Conservation (phyloP, 2,888 invertebrate species). For the Ochropleura plecta region DNA sequence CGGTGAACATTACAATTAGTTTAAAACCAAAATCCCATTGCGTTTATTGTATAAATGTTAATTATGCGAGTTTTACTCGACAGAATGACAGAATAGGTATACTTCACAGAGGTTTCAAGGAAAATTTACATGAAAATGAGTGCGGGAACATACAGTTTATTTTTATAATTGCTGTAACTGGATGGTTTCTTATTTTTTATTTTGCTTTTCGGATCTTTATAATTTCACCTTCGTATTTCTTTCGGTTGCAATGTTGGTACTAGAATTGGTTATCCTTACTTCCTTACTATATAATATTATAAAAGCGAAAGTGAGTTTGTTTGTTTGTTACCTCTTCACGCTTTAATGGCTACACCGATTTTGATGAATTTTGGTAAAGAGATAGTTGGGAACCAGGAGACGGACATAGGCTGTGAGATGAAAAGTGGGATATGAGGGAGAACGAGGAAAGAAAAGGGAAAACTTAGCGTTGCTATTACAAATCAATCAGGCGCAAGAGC, state of each 20-base stretch:
- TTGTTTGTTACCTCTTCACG: too few relatives aligned
- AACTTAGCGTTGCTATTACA: too few relatives aligned
- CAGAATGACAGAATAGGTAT: slow-evolving; percentile 41
- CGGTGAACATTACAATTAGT: slow-evolving; percentile 71
- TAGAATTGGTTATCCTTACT: not conserved
- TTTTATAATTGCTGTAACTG: slow-evolving; percentile 24
- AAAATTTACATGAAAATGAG: slow-evolving; percentile 44
- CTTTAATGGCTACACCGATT: too few relatives aligned
- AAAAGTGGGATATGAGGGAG: too few relatives aligned
- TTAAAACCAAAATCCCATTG: slow-evolving; percentile 71
- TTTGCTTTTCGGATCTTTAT: slow-evolving; percentile 14
- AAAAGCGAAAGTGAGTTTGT: too few relatives aligned
- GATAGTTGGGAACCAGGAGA: too few relatives aligned
- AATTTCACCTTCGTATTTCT: not conserved
- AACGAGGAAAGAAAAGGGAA: too few relatives aligned
- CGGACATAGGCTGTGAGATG: too few relatives aligned
- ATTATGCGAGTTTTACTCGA: slow-evolving; percentile 61
- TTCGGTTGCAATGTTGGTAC: slow-evolving; percentile 1
- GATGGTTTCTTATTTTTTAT: slow-evolving; percentile 8
- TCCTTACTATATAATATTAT: too few relatives aligned
- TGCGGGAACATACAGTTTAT: slow-evolving; percentile 7
- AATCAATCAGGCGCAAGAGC: too few relatives aligned
- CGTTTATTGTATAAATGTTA: slow-evolving; percentile 69
- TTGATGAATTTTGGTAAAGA: too few relatives aligned
- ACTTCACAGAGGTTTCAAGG: slow-evolving; percentile 38